These are phyloP conservation scores for Tachypleus tridentatus DNA, from an alignment of 1,140 invertebrate genomes.

Conservation along the genomic window DNA sequence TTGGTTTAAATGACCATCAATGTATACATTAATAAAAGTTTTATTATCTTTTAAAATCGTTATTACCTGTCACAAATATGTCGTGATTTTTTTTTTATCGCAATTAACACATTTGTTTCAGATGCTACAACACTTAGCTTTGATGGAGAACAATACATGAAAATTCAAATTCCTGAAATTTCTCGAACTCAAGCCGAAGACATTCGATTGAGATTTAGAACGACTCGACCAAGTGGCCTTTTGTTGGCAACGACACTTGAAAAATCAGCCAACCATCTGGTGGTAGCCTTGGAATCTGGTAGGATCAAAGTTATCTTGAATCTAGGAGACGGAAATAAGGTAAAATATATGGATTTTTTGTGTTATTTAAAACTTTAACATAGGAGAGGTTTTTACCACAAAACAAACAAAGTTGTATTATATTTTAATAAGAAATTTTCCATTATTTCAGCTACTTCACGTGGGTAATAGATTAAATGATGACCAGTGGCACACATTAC, in stretches of 20 bases:
- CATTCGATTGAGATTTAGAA: slow-evolving; percentile 76
- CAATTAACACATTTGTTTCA: slow-evolving; percentile 30
- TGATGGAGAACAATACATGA: slow-evolving; percentile 83
- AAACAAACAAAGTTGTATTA: too few species aligned
- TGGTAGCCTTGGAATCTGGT: slow-evolving; percentile 66
- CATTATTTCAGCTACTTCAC: slow-evolving; percentile 52
- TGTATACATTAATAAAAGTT: too few species aligned
- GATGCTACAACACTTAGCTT: slow-evolving; percentile 78
- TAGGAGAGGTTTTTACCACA: too few species aligned
- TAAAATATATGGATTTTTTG: neutral
- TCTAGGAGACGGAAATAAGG: slow-evolving; percentile 75
- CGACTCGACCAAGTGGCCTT: slow-evolving; percentile 49
- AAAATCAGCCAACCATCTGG: slow-evolving; percentile 61
- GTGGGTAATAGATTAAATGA: slow-evolving; percentile 76
- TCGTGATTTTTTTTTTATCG: too few species aligned
- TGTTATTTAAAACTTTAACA: too few species aligned
- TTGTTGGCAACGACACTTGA: slow-evolving; percentile 54
- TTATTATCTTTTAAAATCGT: too few species aligned
- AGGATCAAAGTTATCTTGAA: slow-evolving; percentile 63
- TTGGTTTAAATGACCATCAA: too few species aligned
- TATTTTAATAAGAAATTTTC: too few species aligned
- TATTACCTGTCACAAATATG: neutral
- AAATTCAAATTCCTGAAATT: slow-evolving; percentile 61
- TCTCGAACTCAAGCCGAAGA: slow-evolving; percentile 78
- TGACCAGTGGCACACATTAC: slow-evolving; percentile 86